phyloP scores from a whole-genome alignment of 2,888 invertebrate species.

The Pollenia labialis region DNA sequence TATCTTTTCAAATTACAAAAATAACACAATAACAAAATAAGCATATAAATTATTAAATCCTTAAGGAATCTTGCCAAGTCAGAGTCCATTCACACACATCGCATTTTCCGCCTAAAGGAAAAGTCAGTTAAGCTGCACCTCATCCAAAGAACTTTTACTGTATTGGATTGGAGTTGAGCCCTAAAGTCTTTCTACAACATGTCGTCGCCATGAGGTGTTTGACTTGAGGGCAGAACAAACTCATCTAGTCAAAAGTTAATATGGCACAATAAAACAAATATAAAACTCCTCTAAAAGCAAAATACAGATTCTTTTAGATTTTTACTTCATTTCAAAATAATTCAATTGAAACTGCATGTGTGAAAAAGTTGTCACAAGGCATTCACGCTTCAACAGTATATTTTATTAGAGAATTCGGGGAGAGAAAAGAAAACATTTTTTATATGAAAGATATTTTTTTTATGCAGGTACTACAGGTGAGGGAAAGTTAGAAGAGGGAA shows the following conservation, averaged over 20 bases:
- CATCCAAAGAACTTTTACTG: slow-evolving; percentile 22
- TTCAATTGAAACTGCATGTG: slow-evolving; percentile 65
- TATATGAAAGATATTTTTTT: slow-evolving; percentile 35
- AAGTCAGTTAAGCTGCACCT: slow-evolving; percentile 3
- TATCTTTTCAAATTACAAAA: slow-evolving; percentile 3
- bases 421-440: slow-evolving; percentile 33
- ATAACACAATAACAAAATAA: neutral
- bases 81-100: neutral
- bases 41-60: slow-evolving; percentile 34
- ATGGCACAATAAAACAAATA: slow-evolving; percentile 13
- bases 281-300: slow-evolving; percentile 33
- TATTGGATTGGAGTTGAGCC: neutral
- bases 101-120: slow-evolving; percentile 21
- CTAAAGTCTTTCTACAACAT: neutral
- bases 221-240: slow-evolving; percentile 30
- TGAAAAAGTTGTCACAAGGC: slow-evolving; percentile 52
- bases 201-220: slow-evolving; percentile 25
- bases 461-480: neutral
- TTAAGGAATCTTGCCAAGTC: slow-evolving; percentile 10
- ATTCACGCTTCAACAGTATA: slow-evolving; percentile 62
- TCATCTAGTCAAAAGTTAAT: slow-evolving; percentile 58
- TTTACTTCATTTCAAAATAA: slow-evolving; percentile 44
- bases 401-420: neutral
- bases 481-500: neutral
- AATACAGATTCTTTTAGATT: slow-evolving; percentile 19